Base-by-base conservation (phyloP, 2,113 vertebrate species). In the Atractosteus spatula region DNA sequence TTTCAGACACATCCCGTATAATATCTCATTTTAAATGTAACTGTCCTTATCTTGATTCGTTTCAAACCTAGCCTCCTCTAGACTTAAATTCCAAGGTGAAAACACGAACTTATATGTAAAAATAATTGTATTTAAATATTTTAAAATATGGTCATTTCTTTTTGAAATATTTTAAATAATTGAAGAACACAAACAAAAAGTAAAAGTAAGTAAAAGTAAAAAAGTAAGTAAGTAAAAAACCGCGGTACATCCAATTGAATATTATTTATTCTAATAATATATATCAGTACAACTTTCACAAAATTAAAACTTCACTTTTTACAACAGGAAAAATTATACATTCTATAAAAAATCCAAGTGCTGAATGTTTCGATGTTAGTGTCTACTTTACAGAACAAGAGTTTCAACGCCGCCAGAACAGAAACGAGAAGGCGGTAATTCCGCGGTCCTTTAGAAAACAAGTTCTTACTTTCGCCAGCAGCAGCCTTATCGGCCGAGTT, bases 311-410 rank as follows among this genome's bases (percentile, higher is more conserved):
- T 82, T 77, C 79, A 70, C 75, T 90, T 88, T 89, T 82, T 90
- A 91, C 90, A 92, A 74, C 87, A 78, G 68, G 83, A 84, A 83
- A 91, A 86, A 82, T 80, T 82, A 87, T 87, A 91, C 89, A 85
- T 70, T 65, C 86, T 85, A 90, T 85, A 82, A 85, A 71, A 84
- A 75, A 80, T 84, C 81, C 89, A 92, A 92, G 92, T 93, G 91
- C 90, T 92, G 87, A 87, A 83, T 79, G 78, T 82, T 78, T 85
- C 78, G 81, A 79, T 85, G 90, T 91, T 93, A 91, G 88, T 91
- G 87, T 86, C 86, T 85, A 89, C 84, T 79, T 84, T 74, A 85
- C 71, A 82, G 81, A 85, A 72, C 82, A 55, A 76, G 78, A 64
- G 57, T 78, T 84, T 69, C 75, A 78, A 81, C 72, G 78, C 76